A percentile compares a stretch with the other conserved stretches of the same genome.
Conservation (phyloP, 1,140 invertebrate genomes). For the Bacillus rossius region DNA sequence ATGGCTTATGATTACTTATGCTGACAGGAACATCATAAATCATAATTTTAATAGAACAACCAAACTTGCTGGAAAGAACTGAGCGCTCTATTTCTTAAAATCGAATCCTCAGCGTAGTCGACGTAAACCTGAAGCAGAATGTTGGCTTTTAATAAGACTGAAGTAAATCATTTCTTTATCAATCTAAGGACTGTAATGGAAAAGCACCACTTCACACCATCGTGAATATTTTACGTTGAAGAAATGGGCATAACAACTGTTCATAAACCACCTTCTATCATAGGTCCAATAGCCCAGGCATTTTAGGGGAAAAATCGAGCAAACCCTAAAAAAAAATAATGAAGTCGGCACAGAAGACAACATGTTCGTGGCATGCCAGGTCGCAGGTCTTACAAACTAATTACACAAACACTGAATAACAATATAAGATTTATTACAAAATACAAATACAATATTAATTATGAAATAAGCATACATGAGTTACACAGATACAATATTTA, state of each 20-base stretch:
- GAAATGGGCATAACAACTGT: constrained; percentile 7
- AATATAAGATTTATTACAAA: no score
- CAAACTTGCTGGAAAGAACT: neutral
- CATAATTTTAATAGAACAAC: neutral
- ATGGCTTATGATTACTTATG: neutral
- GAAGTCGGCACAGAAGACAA: no score
- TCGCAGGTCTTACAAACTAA: no score
- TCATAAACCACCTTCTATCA: neutral
- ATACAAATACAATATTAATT: no score
- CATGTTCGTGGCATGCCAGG: no score
- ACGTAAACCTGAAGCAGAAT: neutral
- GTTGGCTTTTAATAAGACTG: neutral
- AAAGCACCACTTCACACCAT: neutral
- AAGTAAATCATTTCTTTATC: constrained; percentile 1
- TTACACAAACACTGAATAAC: no score
- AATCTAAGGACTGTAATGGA: neutral
- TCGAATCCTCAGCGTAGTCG: neutral
- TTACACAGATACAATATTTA: no score
- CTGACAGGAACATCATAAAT: neutral
- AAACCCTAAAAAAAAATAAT: no score
- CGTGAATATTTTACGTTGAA: neutral
- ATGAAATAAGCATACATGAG: no score
- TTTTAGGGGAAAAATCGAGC: no score
- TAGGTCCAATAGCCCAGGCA: constrained; percentile 21
- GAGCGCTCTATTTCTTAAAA: neutral